A percentile compares a stretch with the other conserved stretches of the same genome.
Conservation (phyloP, 2,797 vertebrate genomes). For the Tangara arthus region DNA sequence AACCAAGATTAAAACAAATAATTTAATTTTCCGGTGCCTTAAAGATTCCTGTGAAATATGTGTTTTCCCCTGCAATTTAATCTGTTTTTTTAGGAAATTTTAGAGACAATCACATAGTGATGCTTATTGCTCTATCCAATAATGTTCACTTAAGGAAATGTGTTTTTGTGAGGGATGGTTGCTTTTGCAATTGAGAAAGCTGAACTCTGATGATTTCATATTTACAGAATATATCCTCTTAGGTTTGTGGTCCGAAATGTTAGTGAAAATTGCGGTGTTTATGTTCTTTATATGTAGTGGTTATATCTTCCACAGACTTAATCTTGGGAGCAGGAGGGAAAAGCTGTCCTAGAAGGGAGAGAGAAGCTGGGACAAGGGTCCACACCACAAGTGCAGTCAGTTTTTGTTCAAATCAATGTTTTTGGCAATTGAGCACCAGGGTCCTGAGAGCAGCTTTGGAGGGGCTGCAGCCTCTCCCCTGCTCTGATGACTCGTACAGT, state of each 20-base stretch:
- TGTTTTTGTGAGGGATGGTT: not conserved
- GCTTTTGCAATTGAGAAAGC: not conserved
- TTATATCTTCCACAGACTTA: not conserved
- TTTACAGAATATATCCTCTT: not conserved
- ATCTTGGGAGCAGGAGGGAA: not conserved
- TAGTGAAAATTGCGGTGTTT: not conserved
- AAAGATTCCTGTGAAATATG: conserved; percentile 41
- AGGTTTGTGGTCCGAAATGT: not conserved
- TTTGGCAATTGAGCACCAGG: not conserved
- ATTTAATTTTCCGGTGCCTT: conserved; percentile 60
- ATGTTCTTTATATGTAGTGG: not conserved
- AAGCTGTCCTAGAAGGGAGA: not conserved
- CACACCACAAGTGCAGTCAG: not conserved
- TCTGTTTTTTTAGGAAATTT: conserved; percentile 42
- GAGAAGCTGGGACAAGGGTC: not conserved
- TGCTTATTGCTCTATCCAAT: not conserved
- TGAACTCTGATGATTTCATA: not conserved
- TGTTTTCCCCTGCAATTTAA: not conserved
- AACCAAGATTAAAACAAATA: conserved; percentile 55
- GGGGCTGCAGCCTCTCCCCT: not conserved
- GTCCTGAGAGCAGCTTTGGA: not conserved
- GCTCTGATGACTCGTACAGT: not conserved
- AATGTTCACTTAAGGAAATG: not conserved
- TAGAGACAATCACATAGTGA: not conserved
- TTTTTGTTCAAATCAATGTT: not conserved